Evolutionary conservation across 2,797 vertebrate species (phyloP), one percentile per base, ranked within the genome.

Genomic region (Columba guinea): DNA sequence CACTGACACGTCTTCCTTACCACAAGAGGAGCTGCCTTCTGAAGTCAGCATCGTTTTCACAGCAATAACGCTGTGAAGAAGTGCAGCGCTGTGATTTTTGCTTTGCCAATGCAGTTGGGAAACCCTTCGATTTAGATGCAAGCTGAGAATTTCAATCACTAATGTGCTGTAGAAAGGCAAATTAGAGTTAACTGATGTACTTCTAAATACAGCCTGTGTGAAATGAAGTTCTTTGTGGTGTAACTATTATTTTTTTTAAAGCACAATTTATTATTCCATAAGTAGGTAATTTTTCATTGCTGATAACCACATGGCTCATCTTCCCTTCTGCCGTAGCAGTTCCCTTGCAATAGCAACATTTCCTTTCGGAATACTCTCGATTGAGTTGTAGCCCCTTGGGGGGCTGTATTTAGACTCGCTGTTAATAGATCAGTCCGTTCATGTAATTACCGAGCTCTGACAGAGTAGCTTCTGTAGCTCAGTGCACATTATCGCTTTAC

Each of bases 351-450:
- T 34, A 63, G 87, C 58, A 23, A 51, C 1, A 14, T 92, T 95
- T 93, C 82, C 87, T 93, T 88, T 93, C 58, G 14, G 55, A 93
- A 62, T 52, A 20, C 78, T 67, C 13, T 11, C 83, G 87, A 86
- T 48, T 32, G 74, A 91, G 81, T 3, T 95, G 49, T 63, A 93
- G 93, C 88, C 80, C 78, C 93, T 77, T 10, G 95, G 87, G 91
- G 91, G 77, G 71, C 58, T 96, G 90, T 92, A 71, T 96, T 96
- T 95, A 93, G 90, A 34, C 95, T 81, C 9, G 2, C 58, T 94
- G 67, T 77, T 96, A 95, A 96, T 93, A 90, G 73, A 96, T 85
- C 55, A 35, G 55, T 35, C 94, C 46, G 2, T 71, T 96, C 51
- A 9, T 92, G 86, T 94, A 94, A 90, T 93, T 95, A 94, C 85